phyloP scores from a whole-genome alignment of 2,797 vertebrate species.

The Malurus leucopterus region DNA sequence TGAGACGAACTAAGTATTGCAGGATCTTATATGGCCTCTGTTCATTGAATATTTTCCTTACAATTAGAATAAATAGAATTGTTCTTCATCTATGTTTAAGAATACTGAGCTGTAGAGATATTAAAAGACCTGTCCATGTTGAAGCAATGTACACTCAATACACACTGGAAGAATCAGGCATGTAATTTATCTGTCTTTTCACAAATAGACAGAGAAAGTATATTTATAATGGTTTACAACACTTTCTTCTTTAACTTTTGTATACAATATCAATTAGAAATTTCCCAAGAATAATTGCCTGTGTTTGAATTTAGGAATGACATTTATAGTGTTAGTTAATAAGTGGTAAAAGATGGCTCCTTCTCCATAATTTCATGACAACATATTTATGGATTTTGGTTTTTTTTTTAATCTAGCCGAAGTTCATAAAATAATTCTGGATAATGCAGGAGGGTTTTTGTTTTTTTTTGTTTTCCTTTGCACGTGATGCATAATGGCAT shows the following conservation, averaged over 20 bases:
- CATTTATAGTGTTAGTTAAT: not conserved
- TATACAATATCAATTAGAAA: not conserved
- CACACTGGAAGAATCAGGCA: not conserved
- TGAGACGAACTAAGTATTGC: not conserved
- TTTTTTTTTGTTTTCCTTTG: not conserved
- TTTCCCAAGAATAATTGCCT: not conserved
- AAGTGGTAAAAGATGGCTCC: rapidly evolving
- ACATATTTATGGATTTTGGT: not conserved
- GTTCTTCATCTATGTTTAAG: not conserved
- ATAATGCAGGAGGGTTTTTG: not conserved
- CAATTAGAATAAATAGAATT: not conserved
- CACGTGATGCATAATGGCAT: not conserved
- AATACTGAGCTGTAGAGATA: not conserved
- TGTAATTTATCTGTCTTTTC: not conserved
- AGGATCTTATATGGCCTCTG: rapidly evolving
- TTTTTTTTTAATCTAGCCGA: not conserved
- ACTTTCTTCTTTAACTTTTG: not conserved
- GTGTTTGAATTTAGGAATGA: not conserved
- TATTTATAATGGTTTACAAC: not conserved
- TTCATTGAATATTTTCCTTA: not conserved
- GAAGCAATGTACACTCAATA: not conserved
- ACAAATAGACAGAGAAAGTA: not conserved
- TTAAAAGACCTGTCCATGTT: not conserved
- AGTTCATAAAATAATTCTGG: not conserved
- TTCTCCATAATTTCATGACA: not conserved